Base-by-base conservation (phyloP, 2,888 invertebrate species). In the Xylota sylvarum region DNA sequence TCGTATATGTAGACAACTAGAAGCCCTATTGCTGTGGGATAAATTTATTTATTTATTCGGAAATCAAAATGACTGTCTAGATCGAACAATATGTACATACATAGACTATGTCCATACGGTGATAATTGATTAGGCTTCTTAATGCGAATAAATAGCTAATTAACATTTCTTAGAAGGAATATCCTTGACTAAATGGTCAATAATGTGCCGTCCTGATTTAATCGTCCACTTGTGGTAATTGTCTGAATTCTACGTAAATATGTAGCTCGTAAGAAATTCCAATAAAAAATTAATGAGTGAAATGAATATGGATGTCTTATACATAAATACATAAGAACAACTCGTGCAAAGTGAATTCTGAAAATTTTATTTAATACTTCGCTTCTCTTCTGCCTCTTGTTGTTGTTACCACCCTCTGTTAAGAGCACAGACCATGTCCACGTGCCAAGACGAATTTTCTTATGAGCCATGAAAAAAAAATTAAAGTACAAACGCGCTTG, bases 141-240 rank as follows among this genome's bases (percentile, higher is more conserved):
- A 52, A 52, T 52, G 27, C 52, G 30, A 27, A 52, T 55, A 55
- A 55, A 55, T 14, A 30, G 30, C 4, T 55, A 55, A 27, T 52
- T 52, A 27, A 30, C 5, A 27, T 30, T 52, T 52, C 52, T 50
- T 12, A 19, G 23, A 50, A 10, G 9, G 50, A 50, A 50, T 23
- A 23, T 50, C 19, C 23, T 9, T 9, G 50, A 50, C 23, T n/a
- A 30, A 30, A 12, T 52, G 52, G 30, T 52, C 52, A 52, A 55
- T 55, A 14, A 55, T 14, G 10, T 30, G 7, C 3, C 32, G n/a
- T 14, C 27, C 14, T 32, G 30, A 12, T 14, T 55, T 55, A 55
- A 55, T 32, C 14, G n/a, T 55, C 10, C 30, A 2, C n/a, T 55
- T 55, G 32, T 55, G n/a, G 27, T 14, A 27, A 52, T 19, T 12